phyloP scores from a whole-genome alignment of 1,140 invertebrate species.

The Caenorhabditis inopinata region DNA sequence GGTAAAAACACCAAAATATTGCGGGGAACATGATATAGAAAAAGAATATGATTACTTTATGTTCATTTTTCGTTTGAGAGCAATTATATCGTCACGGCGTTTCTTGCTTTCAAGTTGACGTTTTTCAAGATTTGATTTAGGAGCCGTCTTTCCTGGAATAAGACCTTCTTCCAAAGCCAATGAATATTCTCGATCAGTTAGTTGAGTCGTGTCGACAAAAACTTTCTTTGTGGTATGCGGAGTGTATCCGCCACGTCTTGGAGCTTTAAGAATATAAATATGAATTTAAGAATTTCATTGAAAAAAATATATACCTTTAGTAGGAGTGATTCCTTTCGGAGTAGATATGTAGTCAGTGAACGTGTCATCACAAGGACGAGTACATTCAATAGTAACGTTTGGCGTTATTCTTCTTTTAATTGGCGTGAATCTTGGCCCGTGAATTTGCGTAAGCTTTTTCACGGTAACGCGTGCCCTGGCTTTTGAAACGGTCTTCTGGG shows the following conservation, averaged over 20 bases:
- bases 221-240: conserved; percentile 5
- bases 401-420: not conserved
- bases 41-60: not conserved
- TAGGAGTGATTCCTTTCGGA: conserved; percentile 1
- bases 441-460: not conserved
- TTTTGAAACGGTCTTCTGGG: not conserved
- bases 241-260: conserved; percentile 18
- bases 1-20: too few species aligned
- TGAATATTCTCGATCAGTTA: not conserved
- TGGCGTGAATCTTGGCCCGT: not conserved
- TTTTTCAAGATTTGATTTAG: not conserved
- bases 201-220: conserved; percentile 12
- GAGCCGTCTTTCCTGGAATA: not conserved
- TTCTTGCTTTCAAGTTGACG: not conserved
- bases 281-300: too few species aligned
- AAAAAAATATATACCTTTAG: not conserved
- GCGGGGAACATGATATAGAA: not conserved
- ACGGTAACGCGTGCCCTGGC: not conserved
- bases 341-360: conserved; percentile 22
- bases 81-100: conserved; percentile 11
- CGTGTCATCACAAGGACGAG: not conserved
- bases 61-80: conserved; percentile 15
- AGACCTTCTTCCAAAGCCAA: conserved; percentile 15
- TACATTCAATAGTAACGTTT: too few species aligned
- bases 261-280: not conserved